Conservation (phyloP, 2,888 invertebrate species). For the Hoplodrina blanda region DNA sequence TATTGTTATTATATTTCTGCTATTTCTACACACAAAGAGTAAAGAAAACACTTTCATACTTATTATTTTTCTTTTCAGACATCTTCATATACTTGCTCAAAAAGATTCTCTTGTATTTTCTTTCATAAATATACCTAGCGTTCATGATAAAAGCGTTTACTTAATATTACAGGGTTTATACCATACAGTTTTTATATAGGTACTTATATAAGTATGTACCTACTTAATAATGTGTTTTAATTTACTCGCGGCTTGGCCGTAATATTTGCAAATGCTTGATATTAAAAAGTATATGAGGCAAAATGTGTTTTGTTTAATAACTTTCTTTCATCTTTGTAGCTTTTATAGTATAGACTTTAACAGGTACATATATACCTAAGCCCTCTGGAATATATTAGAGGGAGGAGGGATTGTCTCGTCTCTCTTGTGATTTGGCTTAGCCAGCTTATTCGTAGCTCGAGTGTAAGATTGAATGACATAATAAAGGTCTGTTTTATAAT, state of each 20-base stretch:
- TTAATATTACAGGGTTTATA: constrained; percentile 1
- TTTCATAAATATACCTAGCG: background rate
- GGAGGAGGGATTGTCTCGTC: background rate
- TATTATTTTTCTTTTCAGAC: background rate
- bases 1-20: background rate
- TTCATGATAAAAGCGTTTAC: constrained; percentile 25
- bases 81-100: background rate
- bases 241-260: constrained; percentile 31
- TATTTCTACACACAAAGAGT: background rate
- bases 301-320: constrained; percentile 33
- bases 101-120: constrained; percentile 7
- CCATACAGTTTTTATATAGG: constrained; percentile 2
- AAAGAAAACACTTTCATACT: background rate
- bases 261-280: constrained; percentile 44
- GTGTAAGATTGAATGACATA: no score
- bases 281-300: constrained; percentile 25
- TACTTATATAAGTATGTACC: background rate
- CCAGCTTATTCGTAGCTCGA: background rate
- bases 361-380: constrained; percentile 8
- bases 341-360: constrained; percentile 16
- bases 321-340: constrained; percentile 31
- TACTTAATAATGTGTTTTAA: constrained; percentile 36
- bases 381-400: constrained; percentile 12
- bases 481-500: background rate
- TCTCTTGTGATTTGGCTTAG: background rate